These are phyloP conservation scores for Orthosia cruda DNA, from an alignment of 2,888 invertebrate genomes.

Conservation along the genomic window DNA sequence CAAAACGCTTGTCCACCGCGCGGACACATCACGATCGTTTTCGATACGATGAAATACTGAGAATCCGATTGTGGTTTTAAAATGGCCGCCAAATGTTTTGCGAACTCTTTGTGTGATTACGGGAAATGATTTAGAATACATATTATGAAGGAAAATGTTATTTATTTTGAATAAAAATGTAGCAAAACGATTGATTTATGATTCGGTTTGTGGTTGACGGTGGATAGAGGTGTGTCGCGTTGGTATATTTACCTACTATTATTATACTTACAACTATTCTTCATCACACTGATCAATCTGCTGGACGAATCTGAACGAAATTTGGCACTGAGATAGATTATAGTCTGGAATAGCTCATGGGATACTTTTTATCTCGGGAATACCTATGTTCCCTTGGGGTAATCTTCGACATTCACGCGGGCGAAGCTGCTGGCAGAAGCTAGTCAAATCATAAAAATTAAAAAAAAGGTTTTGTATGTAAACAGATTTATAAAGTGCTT, in stretches of 20 bases:
- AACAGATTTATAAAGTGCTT: not conserved
- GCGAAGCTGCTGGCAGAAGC: too few relatives aligned
- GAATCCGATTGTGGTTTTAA: slow-evolving; percentile 81
- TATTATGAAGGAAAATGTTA: slow-evolving; percentile 53
- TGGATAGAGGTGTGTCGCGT: slow-evolving; percentile 17
- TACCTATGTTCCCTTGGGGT: too few relatives aligned
- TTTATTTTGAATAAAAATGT: slow-evolving; percentile 46
- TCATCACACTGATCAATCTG: too few relatives aligned
- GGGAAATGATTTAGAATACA: slow-evolving; percentile 69
- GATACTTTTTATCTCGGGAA: too few relatives aligned
- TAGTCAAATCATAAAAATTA: too few relatives aligned
- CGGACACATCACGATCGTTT: slow-evolving; percentile 65
- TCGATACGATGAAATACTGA: slow-evolving; percentile 76
- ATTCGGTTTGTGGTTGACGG: slow-evolving; percentile 35
- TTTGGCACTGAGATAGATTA: too few relatives aligned
- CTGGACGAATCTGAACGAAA: too few relatives aligned
- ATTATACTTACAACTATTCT: too few relatives aligned
- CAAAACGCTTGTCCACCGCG: slow-evolving; percentile 38
- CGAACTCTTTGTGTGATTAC: slow-evolving; percentile 69
- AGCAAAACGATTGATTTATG: slow-evolving; percentile 44
- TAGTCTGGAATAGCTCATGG: too few relatives aligned
- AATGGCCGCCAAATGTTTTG: slow-evolving; percentile 70
- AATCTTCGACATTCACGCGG: too few relatives aligned
- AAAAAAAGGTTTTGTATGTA: not conserved
- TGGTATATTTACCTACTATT: not conserved